Evolutionary conservation across 2,113 vertebrate species (phyloP).

Genomic region (Tiliqua scincoides): DNA sequence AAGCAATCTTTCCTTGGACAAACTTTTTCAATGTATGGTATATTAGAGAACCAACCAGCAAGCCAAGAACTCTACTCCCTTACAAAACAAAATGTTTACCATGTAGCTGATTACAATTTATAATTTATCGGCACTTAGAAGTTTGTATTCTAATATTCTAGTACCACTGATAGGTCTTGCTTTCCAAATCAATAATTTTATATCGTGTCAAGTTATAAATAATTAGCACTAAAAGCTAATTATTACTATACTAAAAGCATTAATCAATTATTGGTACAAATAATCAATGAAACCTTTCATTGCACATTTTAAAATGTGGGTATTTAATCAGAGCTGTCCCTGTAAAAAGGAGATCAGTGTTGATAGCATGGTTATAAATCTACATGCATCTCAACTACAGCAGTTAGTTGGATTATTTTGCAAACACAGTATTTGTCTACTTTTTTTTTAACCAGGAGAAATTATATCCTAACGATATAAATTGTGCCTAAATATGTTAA

Average conservation of each 20-base stretch:
- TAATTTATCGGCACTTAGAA: conserved; percentile 7
- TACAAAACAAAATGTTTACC: neutral
- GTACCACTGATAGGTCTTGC: neutral
- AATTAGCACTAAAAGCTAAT: conserved; percentile 38
- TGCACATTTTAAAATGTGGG: conserved; percentile 15
- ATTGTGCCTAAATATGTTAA: conserved; percentile 16
- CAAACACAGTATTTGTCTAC: conserved; percentile 1
- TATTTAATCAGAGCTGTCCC: conserved; percentile 22
- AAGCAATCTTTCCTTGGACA: neutral
- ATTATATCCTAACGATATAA: neutral
- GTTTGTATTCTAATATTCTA: conserved; percentile 4
- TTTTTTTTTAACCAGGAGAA: neutral
- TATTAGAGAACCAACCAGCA: neutral
- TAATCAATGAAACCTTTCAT: conserved; percentile 32
- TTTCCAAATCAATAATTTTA: conserved; percentile 36
- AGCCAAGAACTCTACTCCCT: neutral
- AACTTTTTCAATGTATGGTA: neutral
- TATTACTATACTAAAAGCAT: conserved; percentile 24
- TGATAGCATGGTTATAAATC: conserved; percentile 18
- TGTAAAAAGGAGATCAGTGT: conserved; percentile 9
- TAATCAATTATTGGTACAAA: conserved; percentile 34
- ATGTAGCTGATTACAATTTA: neutral
- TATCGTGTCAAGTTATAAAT: conserved; percentile 34
- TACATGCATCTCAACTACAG: neutral
- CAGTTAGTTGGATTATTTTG: neutral